Conservation (phyloP, 2,888 invertebrate genomes). For the Campopleginae sp. region DNA sequence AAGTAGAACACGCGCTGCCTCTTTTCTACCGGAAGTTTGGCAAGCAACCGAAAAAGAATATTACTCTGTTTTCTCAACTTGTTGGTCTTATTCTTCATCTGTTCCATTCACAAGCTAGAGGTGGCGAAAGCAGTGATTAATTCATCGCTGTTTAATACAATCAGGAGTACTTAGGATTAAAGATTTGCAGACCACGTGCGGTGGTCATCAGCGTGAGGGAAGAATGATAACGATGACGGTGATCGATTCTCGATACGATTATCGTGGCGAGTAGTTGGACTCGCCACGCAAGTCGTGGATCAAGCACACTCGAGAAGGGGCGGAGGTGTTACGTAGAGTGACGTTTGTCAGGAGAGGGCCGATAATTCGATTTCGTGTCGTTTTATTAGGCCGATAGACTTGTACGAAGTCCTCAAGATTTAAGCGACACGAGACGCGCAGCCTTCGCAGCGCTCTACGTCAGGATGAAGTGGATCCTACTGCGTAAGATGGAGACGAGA, state of each 20-base stretch:
- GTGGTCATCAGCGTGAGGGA: constrained; percentile 38
- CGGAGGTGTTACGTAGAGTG: constrained; percentile 10
- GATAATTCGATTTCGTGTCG: constrained; percentile 61
- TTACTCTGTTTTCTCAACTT: constrained; percentile 15
- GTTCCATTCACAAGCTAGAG: not conserved
- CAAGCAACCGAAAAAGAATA: constrained; percentile 4
- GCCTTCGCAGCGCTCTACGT: constrained; percentile 61
- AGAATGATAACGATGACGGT: constrained; percentile 61
- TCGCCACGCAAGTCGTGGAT: constrained; percentile 57
- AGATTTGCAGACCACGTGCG: constrained; percentile 21
- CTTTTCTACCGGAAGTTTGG: constrained; percentile 27
- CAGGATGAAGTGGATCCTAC: constrained; percentile 75
- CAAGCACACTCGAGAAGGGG: constrained; percentile 25
- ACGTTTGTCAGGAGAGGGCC: constrained; percentile 59
- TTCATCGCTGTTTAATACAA: not conserved
- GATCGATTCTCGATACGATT: constrained; percentile 62
- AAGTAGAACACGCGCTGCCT: constrained; percentile 21
- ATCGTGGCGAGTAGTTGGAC: constrained; percentile 67
- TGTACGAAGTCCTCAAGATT: constrained; percentile 53
- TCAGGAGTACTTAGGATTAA: not conserved
- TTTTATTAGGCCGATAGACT: constrained; percentile 57
- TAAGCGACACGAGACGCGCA: constrained; percentile 53
- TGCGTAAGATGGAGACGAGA: constrained; percentile 75
- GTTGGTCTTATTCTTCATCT: constrained; percentile 4
- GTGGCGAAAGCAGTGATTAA: not conserved